phyloP scores from a whole-genome alignment of 2,888 invertebrate genomes.

The Eudemis profundana region DNA sequence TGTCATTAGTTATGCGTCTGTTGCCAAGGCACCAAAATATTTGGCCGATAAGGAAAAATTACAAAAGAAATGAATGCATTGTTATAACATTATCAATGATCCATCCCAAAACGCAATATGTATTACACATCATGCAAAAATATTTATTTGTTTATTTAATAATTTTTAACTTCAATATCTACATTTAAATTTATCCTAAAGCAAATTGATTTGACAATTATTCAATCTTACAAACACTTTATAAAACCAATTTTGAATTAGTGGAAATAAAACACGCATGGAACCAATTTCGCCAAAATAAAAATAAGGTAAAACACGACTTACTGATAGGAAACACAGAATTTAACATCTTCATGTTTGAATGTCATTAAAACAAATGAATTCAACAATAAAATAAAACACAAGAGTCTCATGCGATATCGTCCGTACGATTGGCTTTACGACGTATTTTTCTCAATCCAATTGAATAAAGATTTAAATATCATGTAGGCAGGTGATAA shows the following conservation, averaged over 20 bases:
- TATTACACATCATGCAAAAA: constrained; percentile 4
- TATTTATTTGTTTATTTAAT: background rate
- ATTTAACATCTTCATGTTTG: constrained; percentile 47
- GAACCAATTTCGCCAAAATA: too few relatives aligned
- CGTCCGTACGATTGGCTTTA: constrained; percentile 21
- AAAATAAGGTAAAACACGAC: constrained; percentile 37
- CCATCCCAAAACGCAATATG: background rate
- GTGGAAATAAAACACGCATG: too few relatives aligned
- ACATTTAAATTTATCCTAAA: too few relatives aligned
- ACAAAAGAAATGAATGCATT: constrained; percentile 5
- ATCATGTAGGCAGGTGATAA: constrained; percentile 37
- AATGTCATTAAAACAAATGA: constrained; percentile 46
- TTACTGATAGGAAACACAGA: constrained; percentile 49
- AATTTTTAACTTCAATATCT: background rate
- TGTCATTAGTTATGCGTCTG: constrained; percentile 32
- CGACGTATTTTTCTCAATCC: constrained; percentile 31
- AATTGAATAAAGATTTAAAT: constrained; percentile 39
- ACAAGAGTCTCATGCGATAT: constrained; percentile 25
- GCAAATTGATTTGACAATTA: too few relatives aligned
- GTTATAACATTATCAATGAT: background rate
- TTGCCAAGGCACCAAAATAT: constrained; percentile 24
- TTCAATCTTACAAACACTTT: too few relatives aligned
- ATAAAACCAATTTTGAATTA: too few relatives aligned
- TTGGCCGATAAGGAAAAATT: constrained; percentile 28
- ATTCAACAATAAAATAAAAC: constrained; percentile 25